phyloP scores from a whole-genome alignment of 23 tunicate species.

The Styela plicata region DNA sequence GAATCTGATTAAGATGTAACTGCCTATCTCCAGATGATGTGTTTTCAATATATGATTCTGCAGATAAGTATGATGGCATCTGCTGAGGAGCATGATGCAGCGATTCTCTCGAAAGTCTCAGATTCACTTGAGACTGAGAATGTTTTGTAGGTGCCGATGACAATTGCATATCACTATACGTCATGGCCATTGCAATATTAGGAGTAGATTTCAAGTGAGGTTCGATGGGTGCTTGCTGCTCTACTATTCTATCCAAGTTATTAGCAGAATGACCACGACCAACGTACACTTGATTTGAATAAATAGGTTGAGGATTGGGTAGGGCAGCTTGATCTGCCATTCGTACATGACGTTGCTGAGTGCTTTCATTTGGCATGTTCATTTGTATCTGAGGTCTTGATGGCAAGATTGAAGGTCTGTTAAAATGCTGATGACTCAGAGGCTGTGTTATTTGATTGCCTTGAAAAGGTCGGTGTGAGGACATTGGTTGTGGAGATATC shows the following conservation, averaged over 20 bases:
- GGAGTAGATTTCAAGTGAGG: background rate
- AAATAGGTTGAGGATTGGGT: conserved; percentile 2
- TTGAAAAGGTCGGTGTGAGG: conserved; percentile 1
- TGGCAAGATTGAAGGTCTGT: conserved; percentile 20
- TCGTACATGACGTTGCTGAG: conserved; percentile 11
- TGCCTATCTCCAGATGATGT: background rate
- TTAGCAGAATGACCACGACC: conserved; percentile 20
- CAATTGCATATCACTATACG: background rate
- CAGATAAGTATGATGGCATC: conserved; percentile 1
- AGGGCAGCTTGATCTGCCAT: background rate
- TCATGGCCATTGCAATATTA: background rate
- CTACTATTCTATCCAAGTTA: conserved; percentile 17
- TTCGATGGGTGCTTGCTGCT: background rate
- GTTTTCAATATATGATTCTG: background rate
- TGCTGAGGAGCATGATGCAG: conserved; percentile 34
- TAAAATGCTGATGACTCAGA: background rate
- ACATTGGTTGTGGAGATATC: background rate
- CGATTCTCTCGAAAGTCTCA: conserved; percentile 47
- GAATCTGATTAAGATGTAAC: background rate
- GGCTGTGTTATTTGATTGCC: background rate
- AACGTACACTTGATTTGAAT: conserved; percentile 8
- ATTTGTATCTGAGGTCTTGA: conserved; percentile 26
- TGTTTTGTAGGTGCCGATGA: background rate
- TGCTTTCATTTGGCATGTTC: conserved; percentile 19
- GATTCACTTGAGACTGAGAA: conserved; percentile 25